These are phyloP conservation scores for Sebastes minor DNA, from an alignment of 2,797 vertebrate species.

Conservation along the genomic window DNA sequence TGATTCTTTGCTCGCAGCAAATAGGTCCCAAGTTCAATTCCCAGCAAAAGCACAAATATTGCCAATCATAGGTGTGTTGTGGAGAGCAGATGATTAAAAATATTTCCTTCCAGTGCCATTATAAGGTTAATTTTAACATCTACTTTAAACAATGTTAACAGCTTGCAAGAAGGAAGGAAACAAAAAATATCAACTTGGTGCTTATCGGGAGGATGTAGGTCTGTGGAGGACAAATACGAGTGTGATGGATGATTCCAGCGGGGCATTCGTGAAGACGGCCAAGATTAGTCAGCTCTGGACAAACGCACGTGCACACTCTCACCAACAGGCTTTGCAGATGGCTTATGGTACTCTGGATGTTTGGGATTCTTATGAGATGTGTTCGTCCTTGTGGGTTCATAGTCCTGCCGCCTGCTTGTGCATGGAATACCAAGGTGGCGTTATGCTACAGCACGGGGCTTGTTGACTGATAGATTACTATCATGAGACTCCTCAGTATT, in stretches of 20 bases:
- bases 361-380: constrained; percentile 28
- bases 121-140: background rate
- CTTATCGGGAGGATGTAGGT: background rate
- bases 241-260: constrained; percentile 61
- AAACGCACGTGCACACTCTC: background rate
- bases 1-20: background rate
- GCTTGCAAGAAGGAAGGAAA: background rate
- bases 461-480: constrained; percentile 34
- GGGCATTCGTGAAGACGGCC: constrained; percentile 27
- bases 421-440: background rate
- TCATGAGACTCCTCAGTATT: constrained; percentile 6
- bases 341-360: constrained; percentile 20
- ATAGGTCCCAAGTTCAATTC: background rate
- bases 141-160: background rate
- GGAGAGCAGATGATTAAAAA: background rate
- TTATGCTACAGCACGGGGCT: constrained; percentile 3
- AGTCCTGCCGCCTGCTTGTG: background rate
- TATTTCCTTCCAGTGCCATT: background rate
- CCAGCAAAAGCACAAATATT: background rate
- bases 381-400: constrained; percentile 31
- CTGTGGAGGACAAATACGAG: constrained; percentile 51
- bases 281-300: constrained; percentile 44
- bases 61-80: background rate
- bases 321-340: constrained; percentile 38
- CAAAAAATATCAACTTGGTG: background rate